Conservation (phyloP, 2,113 vertebrate genomes). For the Echinops telfairi region DNA sequence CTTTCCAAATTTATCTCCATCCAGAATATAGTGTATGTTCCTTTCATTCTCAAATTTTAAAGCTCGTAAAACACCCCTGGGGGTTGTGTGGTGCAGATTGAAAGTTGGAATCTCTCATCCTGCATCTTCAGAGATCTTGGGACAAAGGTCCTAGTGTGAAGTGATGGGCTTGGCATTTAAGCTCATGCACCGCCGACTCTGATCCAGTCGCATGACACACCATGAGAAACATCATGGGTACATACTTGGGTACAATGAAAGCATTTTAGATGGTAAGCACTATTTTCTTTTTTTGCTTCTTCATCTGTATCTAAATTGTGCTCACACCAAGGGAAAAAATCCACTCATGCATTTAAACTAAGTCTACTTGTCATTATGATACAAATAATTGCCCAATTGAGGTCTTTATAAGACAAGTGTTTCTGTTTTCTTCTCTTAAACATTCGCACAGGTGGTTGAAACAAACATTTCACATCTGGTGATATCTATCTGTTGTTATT, state of each 20-base stretch:
- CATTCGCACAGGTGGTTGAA: not conserved
- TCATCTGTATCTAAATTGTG: not conserved
- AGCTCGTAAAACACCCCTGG: not conserved
- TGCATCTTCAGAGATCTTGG: not conserved
- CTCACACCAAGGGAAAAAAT: not conserved
- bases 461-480: not conserved
- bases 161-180: not conserved
- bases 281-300: not conserved
- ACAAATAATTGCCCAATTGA: not conserved
- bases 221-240: not conserved
- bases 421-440: slow-evolving; percentile 36
- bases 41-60: slow-evolving; percentile 14
- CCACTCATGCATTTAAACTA: too few species aligned
- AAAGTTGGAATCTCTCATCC: not conserved
- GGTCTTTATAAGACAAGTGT: not conserved
- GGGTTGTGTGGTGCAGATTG: not conserved
- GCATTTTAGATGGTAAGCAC: not conserved
- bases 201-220: not conserved
- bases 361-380: not conserved
- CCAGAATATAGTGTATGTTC: not conserved
- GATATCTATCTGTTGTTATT: not conserved
- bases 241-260: not conserved
- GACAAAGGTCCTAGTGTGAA: not conserved
- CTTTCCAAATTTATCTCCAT: not conserved
- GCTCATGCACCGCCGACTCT: not conserved